Base-by-base conservation (phyloP, 2,888 invertebrate genomes). In the Xylophagus ater region DNA sequence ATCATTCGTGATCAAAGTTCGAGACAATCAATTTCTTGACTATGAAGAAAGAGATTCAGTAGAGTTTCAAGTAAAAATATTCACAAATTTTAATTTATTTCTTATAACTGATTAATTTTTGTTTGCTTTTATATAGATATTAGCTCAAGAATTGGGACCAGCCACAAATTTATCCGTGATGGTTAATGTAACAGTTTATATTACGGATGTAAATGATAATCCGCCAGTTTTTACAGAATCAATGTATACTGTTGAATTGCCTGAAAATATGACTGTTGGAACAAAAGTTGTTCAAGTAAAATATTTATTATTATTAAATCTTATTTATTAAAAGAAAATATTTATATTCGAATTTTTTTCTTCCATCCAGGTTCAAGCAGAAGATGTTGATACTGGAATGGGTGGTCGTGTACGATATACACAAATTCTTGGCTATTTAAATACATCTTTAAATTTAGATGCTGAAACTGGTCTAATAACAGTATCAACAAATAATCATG, bases 181-280 rank as follows among this genome's bases (percentile, higher is more conserved):
- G 34, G 82, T 83, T 6, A 79, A 80, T 45, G 78, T 89, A 1
- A 80, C 79, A 2, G 82, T 90, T 9, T 78, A 82, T 53, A 65
- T 94, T 18, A 77, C 81, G 46, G 92, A 94, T 56, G 70, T 81
- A 7, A 93, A 94, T 55, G 93, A 94, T 58, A 89, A 90, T 60
- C 71, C 81, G 19, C 93, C 93, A 2, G 67, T 76, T 43, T 93
- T 93, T 56, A 67, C 75, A 10, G 74, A 79, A 49, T 65, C 75
- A 25, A 70, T 74, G 2, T 94, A 92, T 58, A 71, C 74, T 20
- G 81, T 78, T 0, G 78, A 78, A 37, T 63, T 93, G 17, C 75
- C 80, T 1, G 94, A 94, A 63, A 84, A 87, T 57, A 77, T 82
- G 26, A 78, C 80, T 15, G 76, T 75, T 12, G 84, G 83, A 14